Conservation (phyloP, 2,113 vertebrate genomes). For the Xiphophorus couchianus region DNA sequence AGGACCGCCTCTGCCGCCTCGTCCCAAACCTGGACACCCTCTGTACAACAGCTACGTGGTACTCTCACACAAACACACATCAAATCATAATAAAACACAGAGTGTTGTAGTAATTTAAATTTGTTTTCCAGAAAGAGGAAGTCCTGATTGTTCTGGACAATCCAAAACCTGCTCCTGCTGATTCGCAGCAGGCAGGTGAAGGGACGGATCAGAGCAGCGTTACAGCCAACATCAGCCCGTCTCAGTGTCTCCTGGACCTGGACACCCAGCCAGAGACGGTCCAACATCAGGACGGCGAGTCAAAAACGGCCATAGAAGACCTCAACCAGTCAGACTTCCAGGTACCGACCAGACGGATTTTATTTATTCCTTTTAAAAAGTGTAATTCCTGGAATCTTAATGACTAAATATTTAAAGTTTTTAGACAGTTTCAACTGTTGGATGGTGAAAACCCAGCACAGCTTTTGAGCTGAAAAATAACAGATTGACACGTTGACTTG, state of each 20-base stretch:
- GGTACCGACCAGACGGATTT: slow-evolving; percentile 24
- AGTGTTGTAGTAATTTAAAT: background rate
- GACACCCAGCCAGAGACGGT: slow-evolving; percentile 39
- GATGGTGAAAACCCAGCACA: too few species aligned
- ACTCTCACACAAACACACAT: background rate
- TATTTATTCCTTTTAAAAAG: background rate
- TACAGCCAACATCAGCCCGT: slow-evolving; percentile 25
- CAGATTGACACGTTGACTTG: too few species aligned
- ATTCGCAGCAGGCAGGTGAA: slow-evolving; percentile 55
- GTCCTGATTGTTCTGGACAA: slow-evolving; percentile 80
- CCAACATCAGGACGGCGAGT: slow-evolving; percentile 30
- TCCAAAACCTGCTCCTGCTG: slow-evolving; percentile 66
- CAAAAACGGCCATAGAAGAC: slow-evolving; percentile 32
- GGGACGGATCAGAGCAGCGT: slow-evolving; percentile 53
- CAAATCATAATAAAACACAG: background rate
- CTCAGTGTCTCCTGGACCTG: slow-evolving; percentile 56
- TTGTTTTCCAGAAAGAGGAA: slow-evolving; percentile 75
- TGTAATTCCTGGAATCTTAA: too few species aligned
- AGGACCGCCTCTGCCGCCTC: slow-evolving; percentile 91
- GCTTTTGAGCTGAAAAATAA: too few species aligned
- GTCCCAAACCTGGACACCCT: slow-evolving; percentile 91
- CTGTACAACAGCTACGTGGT: slow-evolving; percentile 88
- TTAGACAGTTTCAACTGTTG: too few species aligned
- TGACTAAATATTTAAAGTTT: too few species aligned
- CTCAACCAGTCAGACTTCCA: slow-evolving; percentile 34